Evolutionary conservation across 2,113 vertebrate genomes (phyloP).

Genomic region (Gymnogyps californianus): DNA sequence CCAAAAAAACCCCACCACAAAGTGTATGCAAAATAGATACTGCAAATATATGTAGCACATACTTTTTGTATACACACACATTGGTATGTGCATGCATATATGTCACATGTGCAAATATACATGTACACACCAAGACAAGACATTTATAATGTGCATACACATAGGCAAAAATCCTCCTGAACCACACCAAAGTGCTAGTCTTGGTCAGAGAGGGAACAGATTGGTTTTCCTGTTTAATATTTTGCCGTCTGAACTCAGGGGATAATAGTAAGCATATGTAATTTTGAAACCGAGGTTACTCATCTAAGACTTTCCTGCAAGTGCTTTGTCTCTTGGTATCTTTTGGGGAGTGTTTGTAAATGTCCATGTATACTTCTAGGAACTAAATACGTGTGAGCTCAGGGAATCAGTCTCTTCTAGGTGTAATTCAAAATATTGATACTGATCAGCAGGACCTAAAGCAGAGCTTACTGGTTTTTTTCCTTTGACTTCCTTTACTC

Average conservation of each 20-base stretch:
- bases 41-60: background rate
- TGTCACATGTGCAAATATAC: background rate
- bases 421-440: background rate
- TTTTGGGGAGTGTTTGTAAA: background rate
- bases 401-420: background rate
- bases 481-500: background rate
- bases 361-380: background rate
- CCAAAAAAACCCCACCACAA: background rate
- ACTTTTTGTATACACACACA: background rate
- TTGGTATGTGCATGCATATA: background rate
- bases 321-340: background rate
- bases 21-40: background rate
- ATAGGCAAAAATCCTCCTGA: background rate
- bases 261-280: background rate
- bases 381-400: background rate
- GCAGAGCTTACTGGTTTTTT: background rate
- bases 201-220: background rate
- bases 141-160: background rate
- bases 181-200: background rate
- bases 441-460: background rate
- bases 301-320: background rate
- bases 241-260: background rate
- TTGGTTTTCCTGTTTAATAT: background rate
- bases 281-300: background rate
- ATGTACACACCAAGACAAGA: background rate